A percentile compares a stretch with the other conserved stretches of the same genome.
Conservation (phyloP, 2,888 invertebrate species). For the Baronia brevicornis region DNA sequence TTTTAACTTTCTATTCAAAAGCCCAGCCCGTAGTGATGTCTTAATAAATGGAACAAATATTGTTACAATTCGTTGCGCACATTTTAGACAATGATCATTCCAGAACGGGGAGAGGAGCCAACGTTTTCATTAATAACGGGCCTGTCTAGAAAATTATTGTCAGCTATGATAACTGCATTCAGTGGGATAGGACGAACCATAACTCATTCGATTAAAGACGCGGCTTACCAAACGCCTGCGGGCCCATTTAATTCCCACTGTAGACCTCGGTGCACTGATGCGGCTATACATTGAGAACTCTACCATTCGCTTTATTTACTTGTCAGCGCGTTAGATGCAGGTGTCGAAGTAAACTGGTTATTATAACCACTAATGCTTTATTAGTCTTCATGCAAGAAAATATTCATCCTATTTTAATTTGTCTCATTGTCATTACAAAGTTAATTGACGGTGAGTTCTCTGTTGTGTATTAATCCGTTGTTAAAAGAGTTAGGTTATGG, state of each 20-base stretch:
- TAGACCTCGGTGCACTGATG: conserved; percentile 16
- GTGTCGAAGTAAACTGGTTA: conserved; percentile 27
- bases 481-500: conserved; percentile 7
- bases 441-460: conserved; percentile 39
- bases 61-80: conserved; percentile 33
- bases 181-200: conserved; percentile 50
- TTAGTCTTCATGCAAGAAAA: conserved; percentile 47
- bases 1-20: no score
- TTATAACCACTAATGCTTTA: conserved; percentile 31
- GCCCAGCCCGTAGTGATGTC: background rate
- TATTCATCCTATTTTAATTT: conserved; percentile 65
- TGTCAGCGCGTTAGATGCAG: conserved; percentile 9
- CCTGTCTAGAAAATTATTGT: conserved; percentile 37
- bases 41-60: background rate
- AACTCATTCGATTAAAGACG: conserved; percentile 67
- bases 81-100: conserved; percentile 32
- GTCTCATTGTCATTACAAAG: conserved; percentile 60
- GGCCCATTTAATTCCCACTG: conserved; percentile 45
- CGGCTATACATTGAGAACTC: conserved; percentile 25
- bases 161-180: conserved; percentile 57
- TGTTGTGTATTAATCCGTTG: conserved; percentile 17
- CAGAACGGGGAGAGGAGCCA: conserved; percentile 32
- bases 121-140: conserved; percentile 50
- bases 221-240: conserved; percentile 48
- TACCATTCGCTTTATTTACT: conserved; percentile 1